Base-by-base conservation (phyloP, 2,797 vertebrate genomes). In the Danio albolineatus region DNA sequence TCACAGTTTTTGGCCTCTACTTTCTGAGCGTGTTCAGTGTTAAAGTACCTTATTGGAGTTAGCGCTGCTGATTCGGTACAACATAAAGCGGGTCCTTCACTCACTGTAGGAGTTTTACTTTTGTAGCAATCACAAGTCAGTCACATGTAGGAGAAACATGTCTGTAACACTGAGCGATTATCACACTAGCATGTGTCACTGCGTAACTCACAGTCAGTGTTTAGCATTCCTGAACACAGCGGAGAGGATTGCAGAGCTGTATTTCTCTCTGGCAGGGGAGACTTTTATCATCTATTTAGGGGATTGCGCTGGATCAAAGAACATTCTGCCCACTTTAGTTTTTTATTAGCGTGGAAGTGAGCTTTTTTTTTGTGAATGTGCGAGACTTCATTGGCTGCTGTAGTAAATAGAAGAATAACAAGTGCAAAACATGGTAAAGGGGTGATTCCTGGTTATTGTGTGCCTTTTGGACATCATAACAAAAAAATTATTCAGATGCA, bases 131-230 rank as follows among this genome's bases (percentile, higher is more conserved):
- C 21, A 67, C 16, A 60, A 17, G 54, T 67, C 64, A 76, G 39
- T 41, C 38, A 54, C 51, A 41, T 10, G 16, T 21, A n/a, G 56
- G 44, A 74, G 54, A 39, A 44, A 36, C 80, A 56, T 19, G 73
- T 78, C 65, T 77, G 78, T 57, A 87, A 89, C 89, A 90, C 88
- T 91, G 87, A 91, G 86, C 80, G 73, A 72, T 76, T 65, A 81
- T 28, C 28, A 28, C 73, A 85, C 74, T 82, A 84, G 78, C 88
- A 73, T 87, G 49, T 13, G 67, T 81, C 51, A 85, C 86, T 79
- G 80, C 88, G 84, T 73, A 74, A 87, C 74, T 83, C 77, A 67
- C 60, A 85, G 78, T 49, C 70, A 57, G 54, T 17, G 28, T 83
- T 85, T 78, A 70, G 80, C 65, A 57, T 57, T 86, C 49, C 28